Percentiles rank a stretch among this genome's conserved stretches.
phyloP scores from a whole-genome alignment of 2,888 invertebrate species.

The Ceraclea dissimilis region DNA sequence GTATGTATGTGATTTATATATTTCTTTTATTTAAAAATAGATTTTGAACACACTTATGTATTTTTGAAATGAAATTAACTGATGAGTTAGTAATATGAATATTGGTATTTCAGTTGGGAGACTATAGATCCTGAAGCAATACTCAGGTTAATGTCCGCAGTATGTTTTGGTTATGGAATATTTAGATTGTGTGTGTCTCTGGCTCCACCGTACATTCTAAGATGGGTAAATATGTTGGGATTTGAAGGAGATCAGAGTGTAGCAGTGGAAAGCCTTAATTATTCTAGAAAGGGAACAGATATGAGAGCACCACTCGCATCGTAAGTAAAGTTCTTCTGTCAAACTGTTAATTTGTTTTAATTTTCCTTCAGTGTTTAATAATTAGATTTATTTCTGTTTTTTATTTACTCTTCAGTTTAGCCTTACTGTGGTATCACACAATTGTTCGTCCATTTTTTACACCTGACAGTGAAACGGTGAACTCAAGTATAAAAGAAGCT shows the following conservation, averaged over 20 bases:
- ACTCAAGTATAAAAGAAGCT: constrained; percentile 50
- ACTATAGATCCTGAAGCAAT: constrained; percentile 44
- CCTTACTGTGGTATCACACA: constrained; percentile 61
- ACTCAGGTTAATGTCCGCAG: constrained; percentile 55
- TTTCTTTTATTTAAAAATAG: too few species aligned
- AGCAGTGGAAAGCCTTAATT: constrained; percentile 53
- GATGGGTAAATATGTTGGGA: constrained; percentile 55
- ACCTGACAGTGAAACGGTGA: constrained; percentile 52
- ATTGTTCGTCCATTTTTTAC: constrained; percentile 61
- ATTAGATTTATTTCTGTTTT: neutral
- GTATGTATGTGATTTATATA: too few species aligned
- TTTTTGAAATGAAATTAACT: too few species aligned
- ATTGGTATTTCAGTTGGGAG: constrained; percentile 15
- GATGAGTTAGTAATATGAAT: too few species aligned
- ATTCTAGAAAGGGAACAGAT: constrained; percentile 52
- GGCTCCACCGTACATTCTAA: constrained; percentile 55
- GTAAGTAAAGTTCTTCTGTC: constrained; percentile 33
- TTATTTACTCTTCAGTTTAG: constrained; percentile 43
- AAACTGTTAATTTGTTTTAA: neutral
- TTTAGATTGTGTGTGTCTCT: constrained; percentile 61
- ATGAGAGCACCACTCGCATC: constrained; percentile 62
- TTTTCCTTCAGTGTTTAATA: neutral
- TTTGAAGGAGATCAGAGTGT: constrained; percentile 55
- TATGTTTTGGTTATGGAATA: constrained; percentile 63
- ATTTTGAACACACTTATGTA: too few species aligned